Evolutionary conservation across 2,113 vertebrate species (phyloP), one percentile per base, ranked within the genome.

Genomic region (Odocoileus virginianus): DNA sequence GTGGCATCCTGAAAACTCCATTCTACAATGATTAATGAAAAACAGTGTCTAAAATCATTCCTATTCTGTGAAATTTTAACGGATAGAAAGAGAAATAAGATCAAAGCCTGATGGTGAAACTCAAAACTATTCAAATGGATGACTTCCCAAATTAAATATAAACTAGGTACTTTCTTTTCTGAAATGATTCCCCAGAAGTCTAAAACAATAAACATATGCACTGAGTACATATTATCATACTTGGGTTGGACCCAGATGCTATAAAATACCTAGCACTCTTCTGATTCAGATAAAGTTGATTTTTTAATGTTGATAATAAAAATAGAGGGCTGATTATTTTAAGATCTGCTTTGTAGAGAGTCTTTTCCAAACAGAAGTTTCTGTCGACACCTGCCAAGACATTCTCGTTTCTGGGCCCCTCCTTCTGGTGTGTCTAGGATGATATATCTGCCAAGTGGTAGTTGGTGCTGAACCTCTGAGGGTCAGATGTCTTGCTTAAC

Each of bases 21-120:
- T 17, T 58, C 36, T 17, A 33, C 16, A 40, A 5, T 17, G 7
- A 89, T 33, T 55, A 61, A 81, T 43, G n/a, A 67, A 64, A 95
- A 91, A 47, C 5, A 25, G 2, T 27, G 60, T 33, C n/a, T 50
- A 84, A 25, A 27, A 15, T 64, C 21, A 33, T 67, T 55, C 11
- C 23, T 78, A 50, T 33, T 96, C 60, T 88, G 61, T 76, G n/a
- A 81, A 97, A 94, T 47, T 7, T 13, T n/a, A 78, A 71, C 25
- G 6, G 19, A 81, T 17, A 88, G 30, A 89, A 25, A 87, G 40
- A 85, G 54, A 91, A 81, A 81, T 40, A 45, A 47, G 9, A 40
- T 67, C 11, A 23, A 97, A 96, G 27, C 3, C 7, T 79, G 52
- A 2, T 55, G 19, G 43, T 40, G 15, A 78, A 94, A 96, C 7